Evolutionary conservation across 2,888 invertebrate species (phyloP).

Genomic region (Papilio protenor): DNA sequence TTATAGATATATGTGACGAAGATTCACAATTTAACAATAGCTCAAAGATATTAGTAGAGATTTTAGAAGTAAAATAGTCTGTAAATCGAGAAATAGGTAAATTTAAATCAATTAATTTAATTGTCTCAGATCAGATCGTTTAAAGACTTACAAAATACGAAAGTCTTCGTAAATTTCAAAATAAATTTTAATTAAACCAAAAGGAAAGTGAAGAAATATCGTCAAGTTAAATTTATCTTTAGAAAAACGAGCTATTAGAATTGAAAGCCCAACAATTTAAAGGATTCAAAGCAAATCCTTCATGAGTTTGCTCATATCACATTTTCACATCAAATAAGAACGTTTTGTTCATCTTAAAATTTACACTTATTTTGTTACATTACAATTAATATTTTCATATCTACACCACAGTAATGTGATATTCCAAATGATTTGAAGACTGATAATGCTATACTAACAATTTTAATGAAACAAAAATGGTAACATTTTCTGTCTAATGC

Average conservation of each 20-base stretch:
- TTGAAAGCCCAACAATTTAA: not conserved
- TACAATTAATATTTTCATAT: slow-evolving; percentile 44
- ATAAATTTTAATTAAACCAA: not conserved
- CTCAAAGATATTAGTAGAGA: not conserved
- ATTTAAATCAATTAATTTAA: too few relatives aligned
- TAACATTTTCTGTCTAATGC: not conserved
- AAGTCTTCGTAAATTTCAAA: not conserved
- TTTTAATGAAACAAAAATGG: not conserved
- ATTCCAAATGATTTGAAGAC: slow-evolving; percentile 28
- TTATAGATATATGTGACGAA: slow-evolving; percentile 56
- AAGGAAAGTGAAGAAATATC: not conserved
- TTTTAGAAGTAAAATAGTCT: not conserved
- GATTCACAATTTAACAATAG: not conserved
- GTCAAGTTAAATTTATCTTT: not conserved
- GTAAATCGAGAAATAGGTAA: not conserved
- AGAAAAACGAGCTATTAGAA: not conserved
- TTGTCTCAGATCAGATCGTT: too few relatives aligned
- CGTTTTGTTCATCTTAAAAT: slow-evolving; percentile 74
- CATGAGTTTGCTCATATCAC: slow-evolving; percentile 56
- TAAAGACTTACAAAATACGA: too few relatives aligned
- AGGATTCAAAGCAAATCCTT: slow-evolving; percentile 43
- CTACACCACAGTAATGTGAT: slow-evolving; percentile 7
- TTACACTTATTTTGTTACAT: slow-evolving; percentile 65
- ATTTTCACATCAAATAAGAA: slow-evolving; percentile 57
- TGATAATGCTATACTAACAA: slow-evolving; percentile 10